Evolutionary conservation across 2,113 vertebrate species (phyloP), one percentile per base, ranked within the genome.

Genomic region (Panthera uncia): DNA sequence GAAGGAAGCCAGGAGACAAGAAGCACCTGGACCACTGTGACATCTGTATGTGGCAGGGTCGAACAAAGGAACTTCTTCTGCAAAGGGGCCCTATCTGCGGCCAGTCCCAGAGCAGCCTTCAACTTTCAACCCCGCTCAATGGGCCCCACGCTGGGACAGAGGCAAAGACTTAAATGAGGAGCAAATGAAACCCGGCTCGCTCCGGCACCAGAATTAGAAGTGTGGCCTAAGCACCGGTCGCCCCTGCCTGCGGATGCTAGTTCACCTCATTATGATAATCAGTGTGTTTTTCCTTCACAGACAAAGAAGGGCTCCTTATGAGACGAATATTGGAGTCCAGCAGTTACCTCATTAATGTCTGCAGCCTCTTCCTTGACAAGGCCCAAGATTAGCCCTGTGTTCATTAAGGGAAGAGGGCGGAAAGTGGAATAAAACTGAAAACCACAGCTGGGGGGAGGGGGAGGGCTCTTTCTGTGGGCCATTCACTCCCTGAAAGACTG

Each of bases 251-350:
- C 25, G 52, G 65, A 89, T 94, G 69, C 41, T 55, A 45, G 82
- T 82, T 50, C 88, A 80, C 87, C 98, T 98, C 96, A 97, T 98
- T 98, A 98, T 74, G 96, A 16, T 85, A 98, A 97, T 95, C 95
- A 98, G 96, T 61, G 96, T 95, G 87, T 92, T 93, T 96, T 96
- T 97, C 84, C 97, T 85, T 21, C 10, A 0, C 81, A 76, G 92
- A 97, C 97, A 98, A 97, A 97, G 97, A 48, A 84, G 74, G 27
- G 76, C 93, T 97, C 76, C 97, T 97, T 98, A 96, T 13, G 79
- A 94, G 92, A n/a, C 0, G 29, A 93, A 33, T 76, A 57, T 38
- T 96, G 95, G 98, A 78, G 45, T 29, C 97, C 88, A 87, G 63
- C 33, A 96, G 92, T 89, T 74, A 29, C 88, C 97, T 98, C 97